phyloP scores from a whole-genome alignment of 2,113 vertebrate species.

The Muntiacus reevesi region DNA sequence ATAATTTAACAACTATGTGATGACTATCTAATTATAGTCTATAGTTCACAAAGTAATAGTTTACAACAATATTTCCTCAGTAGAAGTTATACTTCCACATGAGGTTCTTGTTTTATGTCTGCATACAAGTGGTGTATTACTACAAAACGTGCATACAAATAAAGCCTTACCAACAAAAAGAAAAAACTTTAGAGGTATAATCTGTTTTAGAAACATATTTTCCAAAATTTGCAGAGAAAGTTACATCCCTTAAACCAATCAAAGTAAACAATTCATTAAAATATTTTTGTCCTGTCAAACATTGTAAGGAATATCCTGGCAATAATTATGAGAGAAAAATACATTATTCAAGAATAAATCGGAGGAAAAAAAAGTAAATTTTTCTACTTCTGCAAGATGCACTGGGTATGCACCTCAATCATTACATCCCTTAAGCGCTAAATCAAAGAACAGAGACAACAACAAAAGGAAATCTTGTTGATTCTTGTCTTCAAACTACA shows the following conservation, averaged over 20 bases:
- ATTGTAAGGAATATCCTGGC: not conserved
- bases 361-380: not conserved
- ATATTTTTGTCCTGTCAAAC: not conserved
- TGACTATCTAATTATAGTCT: slow-evolving; percentile 45
- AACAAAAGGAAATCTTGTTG: not conserved
- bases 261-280: not conserved
- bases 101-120: slow-evolving; percentile 2
- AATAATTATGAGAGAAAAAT: not conserved
- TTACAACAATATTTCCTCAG: not conserved
- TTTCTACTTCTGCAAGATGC: not conserved
- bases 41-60: slow-evolving; percentile 15
- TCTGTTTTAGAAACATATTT: not conserved
- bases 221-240: not conserved
- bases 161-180: not conserved
- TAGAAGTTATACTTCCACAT: not conserved
- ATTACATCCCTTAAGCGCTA: not conserved
- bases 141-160: not conserved
- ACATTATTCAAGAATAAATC: not conserved
- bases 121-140: not conserved
- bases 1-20: slow-evolving; percentile 42
- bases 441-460: not conserved
- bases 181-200: not conserved
- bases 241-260: not conserved
- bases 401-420: not conserved
- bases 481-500: not conserved